phyloP scores from a whole-genome alignment of 2,113 vertebrate genomes.

The Chrysemys picta region DNA sequence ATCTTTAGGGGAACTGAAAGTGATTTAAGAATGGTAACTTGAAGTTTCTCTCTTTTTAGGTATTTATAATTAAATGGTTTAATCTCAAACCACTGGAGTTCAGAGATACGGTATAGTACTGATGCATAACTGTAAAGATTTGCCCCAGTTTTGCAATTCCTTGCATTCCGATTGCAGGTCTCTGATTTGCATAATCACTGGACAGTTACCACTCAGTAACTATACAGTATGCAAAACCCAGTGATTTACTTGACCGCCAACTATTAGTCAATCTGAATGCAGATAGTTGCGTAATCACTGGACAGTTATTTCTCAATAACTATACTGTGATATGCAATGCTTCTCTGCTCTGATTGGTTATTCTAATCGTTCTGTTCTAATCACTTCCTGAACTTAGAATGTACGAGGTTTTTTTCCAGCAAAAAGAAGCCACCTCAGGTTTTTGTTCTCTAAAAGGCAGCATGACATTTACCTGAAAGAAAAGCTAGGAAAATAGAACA shows the following conservation, averaged over 20 bases:
- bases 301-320: not conserved
- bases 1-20: not conserved
- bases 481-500: not conserved
- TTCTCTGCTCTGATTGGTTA: not conserved
- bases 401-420: not conserved
- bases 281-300: not conserved
- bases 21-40: not conserved
- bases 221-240: not conserved
- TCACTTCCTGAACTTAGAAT: not conserved
- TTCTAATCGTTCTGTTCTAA: not conserved
- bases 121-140: not conserved
- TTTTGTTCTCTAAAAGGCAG: not conserved
- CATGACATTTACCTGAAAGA: not conserved
- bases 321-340: not conserved
- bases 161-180: not conserved
- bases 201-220: not conserved
- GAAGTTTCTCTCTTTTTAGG: not conserved
- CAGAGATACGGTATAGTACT: not conserved
- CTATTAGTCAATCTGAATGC: not conserved
- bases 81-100: fast-evolving
- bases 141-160: not conserved
- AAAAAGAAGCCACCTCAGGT: not conserved
- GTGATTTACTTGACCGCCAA: not conserved
- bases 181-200: constrained; percentile 34
- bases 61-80: not conserved